Percentiles rank a stretch among this genome's conserved stretches.
Evolutionary conservation across 2,113 vertebrate species (phyloP).

Genomic region (Clupea harengus): DNA sequence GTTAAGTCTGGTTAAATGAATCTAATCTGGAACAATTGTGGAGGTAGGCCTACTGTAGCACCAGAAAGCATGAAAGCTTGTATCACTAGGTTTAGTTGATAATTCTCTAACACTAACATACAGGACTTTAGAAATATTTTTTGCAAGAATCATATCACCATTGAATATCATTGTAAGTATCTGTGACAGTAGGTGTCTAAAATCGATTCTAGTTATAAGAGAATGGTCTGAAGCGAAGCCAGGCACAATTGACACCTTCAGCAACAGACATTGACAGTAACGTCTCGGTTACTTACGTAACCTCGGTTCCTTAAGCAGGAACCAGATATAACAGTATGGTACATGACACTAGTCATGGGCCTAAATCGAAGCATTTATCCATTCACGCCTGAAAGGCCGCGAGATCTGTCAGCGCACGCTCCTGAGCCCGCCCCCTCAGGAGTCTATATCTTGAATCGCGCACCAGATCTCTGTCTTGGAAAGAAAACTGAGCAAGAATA

Average conservation of each 20-base stretch:
- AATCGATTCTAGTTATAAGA: neutral
- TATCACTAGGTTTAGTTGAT: neutral
- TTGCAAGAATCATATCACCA: neutral
- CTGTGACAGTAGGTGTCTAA: neutral
- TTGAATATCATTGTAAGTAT: neutral
- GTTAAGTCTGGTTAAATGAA: neutral
- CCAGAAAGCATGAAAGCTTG: neutral
- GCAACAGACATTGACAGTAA: neutral
- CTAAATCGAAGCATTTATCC: too few relatives aligned
- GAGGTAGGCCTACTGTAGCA: neutral
- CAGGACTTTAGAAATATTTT: neutral
- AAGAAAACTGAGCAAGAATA: too few relatives aligned
- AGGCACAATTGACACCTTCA: neutral
- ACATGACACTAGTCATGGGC: too few relatives aligned
- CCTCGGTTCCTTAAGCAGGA: too few relatives aligned
- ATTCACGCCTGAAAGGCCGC: too few relatives aligned
- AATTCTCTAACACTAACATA: neutral
- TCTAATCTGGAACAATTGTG: neutral
- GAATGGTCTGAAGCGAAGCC: neutral
- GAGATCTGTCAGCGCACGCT: too few relatives aligned
- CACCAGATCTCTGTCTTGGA: too few relatives aligned
- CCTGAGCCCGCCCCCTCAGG: too few relatives aligned
- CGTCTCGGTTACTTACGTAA: too few relatives aligned
- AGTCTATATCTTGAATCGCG: too few relatives aligned
- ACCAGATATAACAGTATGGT: too few relatives aligned